Percentiles rank a stretch among this genome's conserved stretches.
phyloP scores from a whole-genome alignment of 2,797 vertebrate genomes.

The Microchirus variegatus region DNA sequence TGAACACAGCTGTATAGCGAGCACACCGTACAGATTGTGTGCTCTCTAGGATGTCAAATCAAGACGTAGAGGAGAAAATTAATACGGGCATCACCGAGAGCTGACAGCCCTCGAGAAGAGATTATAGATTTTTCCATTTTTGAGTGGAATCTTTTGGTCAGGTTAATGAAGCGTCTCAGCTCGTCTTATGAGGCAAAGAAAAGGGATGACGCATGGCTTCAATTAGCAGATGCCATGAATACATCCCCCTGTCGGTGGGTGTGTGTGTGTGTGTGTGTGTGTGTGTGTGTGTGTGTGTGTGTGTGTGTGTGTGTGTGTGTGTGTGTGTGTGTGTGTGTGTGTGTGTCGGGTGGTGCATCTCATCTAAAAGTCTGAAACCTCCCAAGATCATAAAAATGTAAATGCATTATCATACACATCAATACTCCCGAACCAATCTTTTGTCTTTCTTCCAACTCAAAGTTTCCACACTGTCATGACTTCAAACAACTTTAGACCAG shows the following conservation, averaged over 20 bases:
- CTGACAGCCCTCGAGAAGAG: constrained; percentile 10
- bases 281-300: no score
- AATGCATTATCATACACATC: constrained; percentile 23
- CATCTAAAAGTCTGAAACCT: constrained; percentile 9
- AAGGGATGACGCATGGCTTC: constrained; percentile 36
- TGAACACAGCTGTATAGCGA: no score
- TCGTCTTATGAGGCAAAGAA: constrained; percentile 17
- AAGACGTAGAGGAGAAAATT: constrained; percentile 13
- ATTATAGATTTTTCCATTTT: neutral
- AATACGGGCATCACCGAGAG: constrained; percentile 18
- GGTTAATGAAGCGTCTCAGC: constrained; percentile 34
- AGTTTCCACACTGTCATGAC: neutral
- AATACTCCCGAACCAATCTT: constrained; percentile 1
- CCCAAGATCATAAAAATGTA: constrained; percentile 30
- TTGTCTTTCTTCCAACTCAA: neutral
- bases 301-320: no score
- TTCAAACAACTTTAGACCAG: constrained; percentile 2
- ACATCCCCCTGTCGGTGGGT: no score
- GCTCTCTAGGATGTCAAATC: constrained; percentile 11
- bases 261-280: no score
- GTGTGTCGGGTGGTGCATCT: no score
- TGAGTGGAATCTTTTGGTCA: constrained; percentile 28
- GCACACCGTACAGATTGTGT: neutral
- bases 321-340: no score
- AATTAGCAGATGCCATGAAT: constrained; percentile 33